Percentiles rank a stretch among this genome's conserved stretches.
phyloP scores from a whole-genome alignment of 2,888 invertebrate species.

The Leptopilina syphax region DNA sequence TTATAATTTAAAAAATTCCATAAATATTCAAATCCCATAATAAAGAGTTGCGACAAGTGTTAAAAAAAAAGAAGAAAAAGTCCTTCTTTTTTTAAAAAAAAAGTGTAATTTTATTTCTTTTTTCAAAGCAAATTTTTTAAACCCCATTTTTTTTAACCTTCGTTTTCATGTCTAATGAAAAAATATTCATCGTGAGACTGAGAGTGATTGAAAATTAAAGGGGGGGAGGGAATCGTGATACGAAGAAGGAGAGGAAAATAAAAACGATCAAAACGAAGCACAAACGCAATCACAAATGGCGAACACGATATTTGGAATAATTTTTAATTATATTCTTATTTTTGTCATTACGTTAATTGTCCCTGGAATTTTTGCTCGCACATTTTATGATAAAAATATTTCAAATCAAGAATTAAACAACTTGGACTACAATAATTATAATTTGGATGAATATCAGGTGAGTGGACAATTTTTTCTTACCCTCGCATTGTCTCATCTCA shows the following conservation, averaged over 20 bases:
- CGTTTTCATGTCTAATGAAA: not conserved
- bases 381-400: conserved; percentile 7
- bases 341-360: not conserved
- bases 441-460: conserved; percentile 19
- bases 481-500: too few species aligned
- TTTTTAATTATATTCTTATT: conserved; percentile 13
- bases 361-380: conserved; percentile 6
- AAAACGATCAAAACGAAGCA: conserved; percentile 10
- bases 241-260: not conserved
- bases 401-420: conserved; percentile 6
- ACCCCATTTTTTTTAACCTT: too few species aligned
- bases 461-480: not conserved
- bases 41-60: not conserved
- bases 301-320: conserved; percentile 5
- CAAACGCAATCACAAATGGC: conserved; percentile 21
- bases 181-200: not conserved
- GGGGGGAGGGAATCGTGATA: not conserved
- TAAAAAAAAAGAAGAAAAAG: not conserved
- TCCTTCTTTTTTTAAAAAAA: not conserved
- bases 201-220: not conserved
- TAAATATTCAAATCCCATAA: not conserved
- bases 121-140: too few species aligned
- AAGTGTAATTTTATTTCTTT: not conserved
- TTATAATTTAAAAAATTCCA: not conserved
- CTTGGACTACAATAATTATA: conserved; percentile 25